Conservation (phyloP, 1,140 invertebrate species). For the Daktulosphaira vitifoliae region DNA sequence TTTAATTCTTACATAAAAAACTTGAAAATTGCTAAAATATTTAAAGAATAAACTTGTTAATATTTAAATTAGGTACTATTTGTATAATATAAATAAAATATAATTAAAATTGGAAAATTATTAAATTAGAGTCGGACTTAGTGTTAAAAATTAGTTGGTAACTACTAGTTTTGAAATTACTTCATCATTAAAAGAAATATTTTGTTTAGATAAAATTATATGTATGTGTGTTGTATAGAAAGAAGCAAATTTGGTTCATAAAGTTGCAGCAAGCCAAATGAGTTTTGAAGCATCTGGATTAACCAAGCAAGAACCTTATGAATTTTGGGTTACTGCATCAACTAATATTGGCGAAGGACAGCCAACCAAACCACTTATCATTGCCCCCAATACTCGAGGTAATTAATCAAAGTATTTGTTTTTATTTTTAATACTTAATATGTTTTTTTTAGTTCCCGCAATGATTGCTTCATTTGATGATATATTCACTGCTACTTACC, state of each 20-base stretch:
- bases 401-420: slow-evolving; percentile 36
- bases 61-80: too few relatives aligned
- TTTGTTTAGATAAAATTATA: not conserved
- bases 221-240: slow-evolving; percentile 38
- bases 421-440: slow-evolving; percentile 5
- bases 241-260: slow-evolving; percentile 55
- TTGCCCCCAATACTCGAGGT: slow-evolving; percentile 74
- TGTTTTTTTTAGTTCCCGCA: slow-evolving; percentile 64
- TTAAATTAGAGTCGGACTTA: too few relatives aligned
- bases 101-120: too few relatives aligned
- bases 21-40: too few relatives aligned
- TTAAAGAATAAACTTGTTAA: too few relatives aligned
- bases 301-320: slow-evolving; percentile 70
- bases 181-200: too few relatives aligned
- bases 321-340: slow-evolving; percentile 90
- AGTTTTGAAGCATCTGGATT: slow-evolving; percentile 77
- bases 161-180: too few relatives aligned
- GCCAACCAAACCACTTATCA: slow-evolving; percentile 71
- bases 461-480: slow-evolving; percentile 89
- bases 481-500: slow-evolving; percentile 78
- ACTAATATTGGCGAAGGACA: slow-evolving; percentile 88
- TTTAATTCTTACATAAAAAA: too few relatives aligned
- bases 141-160: too few relatives aligned
- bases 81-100: too few relatives aligned
- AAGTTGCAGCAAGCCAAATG: slow-evolving; percentile 54